Evolutionary conservation across 2,888 invertebrate genomes (phyloP).

Genomic region (Heteromurus nitidus): DNA sequence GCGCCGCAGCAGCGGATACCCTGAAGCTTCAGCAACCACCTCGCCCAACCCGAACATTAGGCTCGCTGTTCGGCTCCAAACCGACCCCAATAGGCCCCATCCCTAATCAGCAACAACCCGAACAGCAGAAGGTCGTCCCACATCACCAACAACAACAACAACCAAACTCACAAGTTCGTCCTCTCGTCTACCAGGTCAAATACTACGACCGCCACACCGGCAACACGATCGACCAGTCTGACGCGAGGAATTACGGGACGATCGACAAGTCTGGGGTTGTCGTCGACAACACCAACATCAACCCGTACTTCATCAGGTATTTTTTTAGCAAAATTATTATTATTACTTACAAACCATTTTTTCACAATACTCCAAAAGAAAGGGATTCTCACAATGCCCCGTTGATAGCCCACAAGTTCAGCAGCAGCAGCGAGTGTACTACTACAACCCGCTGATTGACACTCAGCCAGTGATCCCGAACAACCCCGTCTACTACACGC

Average conservation of each 20-base stretch:
- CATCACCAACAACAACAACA: slow-evolving; percentile 1
- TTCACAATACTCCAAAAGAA: slow-evolving; percentile 11
- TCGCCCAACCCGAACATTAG: not conserved
- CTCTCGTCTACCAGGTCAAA: slow-evolving; percentile 32
- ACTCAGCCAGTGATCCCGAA: too few species aligned
- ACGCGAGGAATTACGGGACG: slow-evolving; percentile 4
- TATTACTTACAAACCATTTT: not conserved
- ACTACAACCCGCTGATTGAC: slow-evolving; percentile 42
- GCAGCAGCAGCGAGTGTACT: not conserved
- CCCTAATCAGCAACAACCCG: not conserved
- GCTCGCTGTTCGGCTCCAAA: not conserved
- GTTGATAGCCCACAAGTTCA: not conserved
- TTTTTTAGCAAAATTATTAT: not conserved
- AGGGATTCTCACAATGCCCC: not conserved
- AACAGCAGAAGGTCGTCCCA: not conserved
- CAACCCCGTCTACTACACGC: slow-evolving; percentile 27
- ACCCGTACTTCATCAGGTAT: not conserved
- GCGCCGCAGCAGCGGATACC: too few species aligned
- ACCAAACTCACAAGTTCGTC: too few species aligned
- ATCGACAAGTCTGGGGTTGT: slow-evolving; percentile 31
- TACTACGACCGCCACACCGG: slow-evolving; percentile 29
- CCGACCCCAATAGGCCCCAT: too few species aligned
- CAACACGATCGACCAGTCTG: slow-evolving; percentile 7
- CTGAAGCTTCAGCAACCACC: too few species aligned
- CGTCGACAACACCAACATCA: slow-evolving; percentile 6